Percentiles rank a stretch among this genome's conserved stretches.
phyloP scores from a whole-genome alignment of 2,113 vertebrate genomes.

The Perccottus glenii region DNA sequence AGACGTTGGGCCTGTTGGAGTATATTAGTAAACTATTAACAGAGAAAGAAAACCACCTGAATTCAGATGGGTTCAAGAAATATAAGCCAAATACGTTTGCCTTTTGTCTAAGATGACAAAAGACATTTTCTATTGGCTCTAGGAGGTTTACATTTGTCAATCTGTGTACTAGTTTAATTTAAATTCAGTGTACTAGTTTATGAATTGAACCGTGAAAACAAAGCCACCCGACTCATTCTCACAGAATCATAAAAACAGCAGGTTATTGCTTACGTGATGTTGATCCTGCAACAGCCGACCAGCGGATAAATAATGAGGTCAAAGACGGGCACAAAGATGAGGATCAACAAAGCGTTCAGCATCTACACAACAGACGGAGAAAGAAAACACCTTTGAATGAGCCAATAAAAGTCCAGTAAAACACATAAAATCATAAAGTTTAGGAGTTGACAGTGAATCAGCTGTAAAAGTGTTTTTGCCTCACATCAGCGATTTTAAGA shows the following conservation, averaged over 20 bases:
- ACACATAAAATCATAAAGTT: slow-evolving; percentile 56
- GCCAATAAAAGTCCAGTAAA: slow-evolving; percentile 9
- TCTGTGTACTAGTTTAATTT: too few species aligned
- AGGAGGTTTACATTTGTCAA: too few species aligned
- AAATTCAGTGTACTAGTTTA: not conserved
- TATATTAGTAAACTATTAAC: too few species aligned
- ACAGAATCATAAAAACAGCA: too few species aligned
- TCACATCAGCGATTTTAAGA: not conserved
- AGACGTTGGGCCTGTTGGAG: too few species aligned
- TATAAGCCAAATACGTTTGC: too few species aligned
- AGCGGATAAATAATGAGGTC: slow-evolving; percentile 93
- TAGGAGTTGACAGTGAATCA: slow-evolving; percentile 19
- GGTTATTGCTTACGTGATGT: slow-evolving; percentile 88
- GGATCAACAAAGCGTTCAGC: slow-evolving; percentile 93
- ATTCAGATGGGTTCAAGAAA: too few species aligned
- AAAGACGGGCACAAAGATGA: slow-evolving; percentile 93
- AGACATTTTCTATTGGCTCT: too few species aligned
- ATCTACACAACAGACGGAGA: slow-evolving; percentile 77
- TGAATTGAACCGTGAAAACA: not conserved
- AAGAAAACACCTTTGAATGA: slow-evolving; percentile 15
- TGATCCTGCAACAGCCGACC: slow-evolving; percentile 84
- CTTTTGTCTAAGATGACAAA: too few species aligned
- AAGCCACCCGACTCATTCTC: slow-evolving; percentile 8
- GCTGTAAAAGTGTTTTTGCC: slow-evolving; percentile 43
- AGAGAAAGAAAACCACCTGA: too few species aligned